These are phyloP conservation scores for Itoplectis maculator DNA, from an alignment of 2,888 invertebrate genomes.

Conservation along the genomic window DNA sequence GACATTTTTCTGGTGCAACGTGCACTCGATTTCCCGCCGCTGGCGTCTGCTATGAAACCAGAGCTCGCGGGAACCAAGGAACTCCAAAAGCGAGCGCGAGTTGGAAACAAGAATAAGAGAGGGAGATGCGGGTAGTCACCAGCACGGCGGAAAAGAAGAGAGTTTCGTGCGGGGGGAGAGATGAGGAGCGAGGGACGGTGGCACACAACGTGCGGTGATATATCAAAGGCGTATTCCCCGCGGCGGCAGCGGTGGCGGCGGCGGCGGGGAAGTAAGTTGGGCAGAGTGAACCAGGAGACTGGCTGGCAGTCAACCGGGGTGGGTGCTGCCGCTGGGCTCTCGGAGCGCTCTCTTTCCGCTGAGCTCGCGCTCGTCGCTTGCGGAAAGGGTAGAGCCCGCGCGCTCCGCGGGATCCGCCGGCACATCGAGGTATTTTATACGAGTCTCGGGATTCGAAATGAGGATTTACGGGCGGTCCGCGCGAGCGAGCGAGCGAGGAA, in stretches of 20 bases:
- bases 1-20: constrained; percentile 17
- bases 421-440: constrained; percentile 80
- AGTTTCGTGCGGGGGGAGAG: constrained; percentile 38
- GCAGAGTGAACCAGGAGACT: constrained; percentile 40
- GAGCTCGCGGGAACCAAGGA: constrained; percentile 1
- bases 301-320: too few species aligned
- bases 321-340: background rate
- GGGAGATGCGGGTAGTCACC: constrained; percentile 20
- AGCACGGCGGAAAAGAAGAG: constrained; percentile 7
- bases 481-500: constrained; percentile 70
- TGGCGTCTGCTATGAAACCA: constrained; percentile 1
- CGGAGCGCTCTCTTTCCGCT: constrained; percentile 52
- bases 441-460: constrained; percentile 83
- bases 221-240: constrained; percentile 74
- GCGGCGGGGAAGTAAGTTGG: constrained; percentile 45
- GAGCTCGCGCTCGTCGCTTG: constrained; percentile 62
- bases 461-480: constrained; percentile 83
- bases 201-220: constrained; percentile 72
- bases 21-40: background rate
- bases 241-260: constrained; percentile 68
- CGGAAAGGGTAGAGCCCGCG: constrained; percentile 70
- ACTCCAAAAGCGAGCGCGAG: constrained; percentile 22
- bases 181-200: constrained; percentile 29
- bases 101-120: constrained; percentile 39
- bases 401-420: constrained; percentile 54